Evolutionary conservation across 2,888 invertebrate species (phyloP).

Genomic region (Amphipoea lucens): DNA sequence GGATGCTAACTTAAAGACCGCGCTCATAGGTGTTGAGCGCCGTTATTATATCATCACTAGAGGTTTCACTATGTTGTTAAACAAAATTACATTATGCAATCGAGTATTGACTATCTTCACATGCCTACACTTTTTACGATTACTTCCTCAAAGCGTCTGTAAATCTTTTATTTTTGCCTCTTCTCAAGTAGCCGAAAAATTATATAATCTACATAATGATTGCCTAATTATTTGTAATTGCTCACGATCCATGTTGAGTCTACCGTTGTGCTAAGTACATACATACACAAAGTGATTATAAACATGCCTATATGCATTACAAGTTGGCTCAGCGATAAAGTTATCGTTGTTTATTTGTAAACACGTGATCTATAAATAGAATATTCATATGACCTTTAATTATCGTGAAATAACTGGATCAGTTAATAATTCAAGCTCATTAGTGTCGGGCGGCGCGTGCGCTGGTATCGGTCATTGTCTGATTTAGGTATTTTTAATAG

Average conservation of each 20-base stretch:
- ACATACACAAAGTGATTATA: slow-evolving; percentile 9
- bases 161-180: slow-evolving; percentile 60
- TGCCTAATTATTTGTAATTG: slow-evolving; percentile 49
- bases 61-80: slow-evolving; percentile 87
- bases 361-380: slow-evolving; percentile 51
- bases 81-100: slow-evolving; percentile 86
- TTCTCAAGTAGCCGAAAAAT: slow-evolving; percentile 51
- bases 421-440: slow-evolving; percentile 54
- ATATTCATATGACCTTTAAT: slow-evolving; percentile 54
- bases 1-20: slow-evolving; percentile 41
- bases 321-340: slow-evolving; percentile 25
- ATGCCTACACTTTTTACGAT: slow-evolving; percentile 67
- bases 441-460: slow-evolving; percentile 44
- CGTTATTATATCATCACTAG: slow-evolving; percentile 83
- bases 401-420: slow-evolving; percentile 54
- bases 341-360: slow-evolving; percentile 49
- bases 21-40: slow-evolving; percentile 51
- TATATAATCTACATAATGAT: slow-evolving; percentile 54
- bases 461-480: slow-evolving; percentile 73
- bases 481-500: slow-evolving; percentile 77
- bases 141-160: slow-evolving; percentile 75
- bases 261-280: slow-evolving; percentile 23
- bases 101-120: slow-evolving; percentile 76
- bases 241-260: slow-evolving; percentile 27
- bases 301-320: slow-evolving; percentile 9